A percentile compares a stretch with the other conserved stretches of the same genome.
phyloP scores from a whole-genome alignment of 2,888 invertebrate species.

The Harpagoxenus sublaevis region DNA sequence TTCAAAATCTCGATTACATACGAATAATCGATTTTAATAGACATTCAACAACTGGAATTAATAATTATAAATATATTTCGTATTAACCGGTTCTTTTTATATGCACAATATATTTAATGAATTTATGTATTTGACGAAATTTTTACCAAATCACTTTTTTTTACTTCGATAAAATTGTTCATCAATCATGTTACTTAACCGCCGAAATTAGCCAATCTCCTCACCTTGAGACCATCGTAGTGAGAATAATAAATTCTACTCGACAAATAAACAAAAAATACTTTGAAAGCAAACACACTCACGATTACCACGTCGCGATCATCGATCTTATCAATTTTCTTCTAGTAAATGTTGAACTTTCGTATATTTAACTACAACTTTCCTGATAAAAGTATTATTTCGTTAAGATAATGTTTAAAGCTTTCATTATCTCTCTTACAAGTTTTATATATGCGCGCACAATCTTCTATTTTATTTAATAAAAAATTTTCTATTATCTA shows the following conservation, averaged over 20 bases:
- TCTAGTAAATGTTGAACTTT: background rate
- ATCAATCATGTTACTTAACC: slow-evolving; percentile 58
- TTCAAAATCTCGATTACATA: background rate
- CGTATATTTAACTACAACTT: background rate
- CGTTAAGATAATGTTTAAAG: background rate
- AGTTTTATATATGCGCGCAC: background rate
- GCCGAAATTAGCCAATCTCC: slow-evolving; percentile 64
- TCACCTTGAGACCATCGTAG: slow-evolving; percentile 64
- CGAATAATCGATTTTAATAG: background rate
- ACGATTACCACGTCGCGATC: slow-evolving; percentile 22
- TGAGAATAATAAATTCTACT: slow-evolving; percentile 66
- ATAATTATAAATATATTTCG: background rate
- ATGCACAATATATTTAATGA: background rate
- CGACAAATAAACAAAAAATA: slow-evolving; percentile 48
- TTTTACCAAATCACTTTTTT: background rate
- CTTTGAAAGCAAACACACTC: slow-evolving; percentile 48
- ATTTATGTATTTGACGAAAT: background rate
- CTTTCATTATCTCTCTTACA: background rate
- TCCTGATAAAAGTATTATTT: background rate
- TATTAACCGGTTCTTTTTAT: background rate
- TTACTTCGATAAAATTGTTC: background rate
- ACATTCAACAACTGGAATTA: background rate
- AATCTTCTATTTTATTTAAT: background rate
- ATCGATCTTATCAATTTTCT: slow-evolving; percentile 57
- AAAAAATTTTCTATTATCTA: background rate